phyloP scores from a whole-genome alignment of 2,113 vertebrate species.

The Hipposideros armiger region DNA sequence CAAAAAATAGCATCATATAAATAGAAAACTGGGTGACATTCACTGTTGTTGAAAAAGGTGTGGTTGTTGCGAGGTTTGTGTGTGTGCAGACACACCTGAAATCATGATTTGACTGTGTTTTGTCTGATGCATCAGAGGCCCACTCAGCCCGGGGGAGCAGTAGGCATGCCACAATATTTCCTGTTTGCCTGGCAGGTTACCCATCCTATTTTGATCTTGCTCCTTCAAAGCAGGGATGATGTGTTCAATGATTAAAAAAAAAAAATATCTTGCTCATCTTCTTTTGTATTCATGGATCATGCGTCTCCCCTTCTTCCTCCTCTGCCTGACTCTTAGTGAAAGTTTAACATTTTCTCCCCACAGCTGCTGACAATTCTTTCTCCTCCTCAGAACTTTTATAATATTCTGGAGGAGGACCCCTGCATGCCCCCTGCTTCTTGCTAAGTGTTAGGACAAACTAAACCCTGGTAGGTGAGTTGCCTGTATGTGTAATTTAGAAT shows the following conservation, averaged over 20 bases:
- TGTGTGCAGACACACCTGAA: slow-evolving; percentile 48
- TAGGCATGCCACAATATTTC: slow-evolving; percentile 50
- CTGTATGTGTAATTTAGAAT: slow-evolving; percentile 11
- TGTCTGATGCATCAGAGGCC: background rate
- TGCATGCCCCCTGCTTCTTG: background rate
- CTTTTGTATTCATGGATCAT: background rate
- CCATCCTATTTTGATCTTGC: slow-evolving; percentile 53
- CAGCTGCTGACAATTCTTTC: background rate
- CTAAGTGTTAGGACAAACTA: background rate
- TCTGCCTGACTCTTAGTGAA: background rate
- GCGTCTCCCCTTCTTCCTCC: background rate
- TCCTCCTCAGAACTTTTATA: background rate
- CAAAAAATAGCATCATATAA: background rate
- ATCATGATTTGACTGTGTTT: slow-evolving; percentile 47
- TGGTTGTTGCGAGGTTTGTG: background rate
- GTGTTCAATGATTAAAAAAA: background rate
- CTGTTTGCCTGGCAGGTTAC: slow-evolving; percentile 62
- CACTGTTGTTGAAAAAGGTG: background rate
- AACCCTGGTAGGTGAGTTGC: background rate
- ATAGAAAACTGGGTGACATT: background rate
- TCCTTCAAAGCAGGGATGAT: slow-evolving; percentile 50
- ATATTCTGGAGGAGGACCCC: background rate
- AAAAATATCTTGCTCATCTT: slow-evolving; percentile 12
- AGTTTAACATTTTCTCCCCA: background rate
- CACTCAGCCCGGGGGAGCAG: background rate